Base-by-base conservation (phyloP, 2,888 invertebrate genomes). In the Anoncus sp. region DNA sequence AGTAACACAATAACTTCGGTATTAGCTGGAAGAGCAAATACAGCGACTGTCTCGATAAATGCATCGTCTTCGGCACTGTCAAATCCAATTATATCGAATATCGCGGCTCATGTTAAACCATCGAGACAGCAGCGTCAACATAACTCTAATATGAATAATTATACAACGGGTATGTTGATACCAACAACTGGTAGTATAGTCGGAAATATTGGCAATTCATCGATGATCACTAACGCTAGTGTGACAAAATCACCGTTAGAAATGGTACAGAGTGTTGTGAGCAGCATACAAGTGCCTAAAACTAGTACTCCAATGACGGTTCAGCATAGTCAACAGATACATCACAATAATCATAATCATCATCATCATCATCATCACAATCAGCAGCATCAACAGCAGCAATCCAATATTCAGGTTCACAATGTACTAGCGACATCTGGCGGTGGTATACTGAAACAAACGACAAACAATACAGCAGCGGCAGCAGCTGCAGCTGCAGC, bases 1-100 rank as follows among this genome's bases (percentile, higher is more conserved):
- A 94, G 96, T 82, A 96, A 96, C 87, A 96, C 97, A 0, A 95
- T 97, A 20, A 97, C 97, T 0, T 96, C 95, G 0, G 96, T 96
- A 1, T 90, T 96, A 77, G 96, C 96, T 2, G 96, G 96, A 3
- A 93, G 94, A 88, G 94, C 96, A 0, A 95, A 95, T 83, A 96
- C 96, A 0, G 95, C 95, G 0, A 96, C 96, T 0, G 96, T 96
- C 0, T 95, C 96, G 0, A 94, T 96, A 27, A 95, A 95, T 83
- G 94, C 94, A 31, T 93, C 94, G 10, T 67, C 67, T 3, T 89
- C 93, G 85, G 69, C 93, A 88, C 86, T 91, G 59, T 88, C 91
- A 2, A 91, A 92, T 70, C 85, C 91, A 1, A 88, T 90, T 16
- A 85, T 90, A 77, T 85, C 93, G 86, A 88, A 86, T 75, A 85